These are phyloP conservation scores for Lithophane leautieri DNA, from an alignment of 2,888 invertebrate genomes.

Conservation along the genomic window DNA sequence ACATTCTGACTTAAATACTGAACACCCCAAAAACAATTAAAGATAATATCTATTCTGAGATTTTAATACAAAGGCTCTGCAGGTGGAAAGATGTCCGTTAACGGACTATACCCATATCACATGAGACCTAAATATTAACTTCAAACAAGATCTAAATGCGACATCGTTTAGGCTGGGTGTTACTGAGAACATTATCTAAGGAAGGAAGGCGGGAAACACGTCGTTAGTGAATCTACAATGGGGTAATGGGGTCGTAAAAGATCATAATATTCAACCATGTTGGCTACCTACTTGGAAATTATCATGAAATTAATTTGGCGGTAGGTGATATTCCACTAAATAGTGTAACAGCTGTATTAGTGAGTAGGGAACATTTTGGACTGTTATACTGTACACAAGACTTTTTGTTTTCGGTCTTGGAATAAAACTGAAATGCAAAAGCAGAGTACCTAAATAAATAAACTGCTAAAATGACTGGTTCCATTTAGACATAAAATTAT, in stretches of 20 bases:
- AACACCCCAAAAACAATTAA: neutral
- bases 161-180: constrained; percentile 45
- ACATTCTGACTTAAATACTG: neutral
- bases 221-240: constrained; percentile 62
- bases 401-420: neutral
- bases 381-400: neutral
- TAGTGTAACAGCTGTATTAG: constrained; percentile 30
- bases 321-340: constrained; percentile 16
- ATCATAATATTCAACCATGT: constrained; percentile 58
- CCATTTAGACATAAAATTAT: constrained; percentile 41
- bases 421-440: constrained; percentile 20
- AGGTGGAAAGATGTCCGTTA: neutral
- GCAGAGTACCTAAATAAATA: constrained; percentile 2
- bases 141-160: constrained; percentile 34
- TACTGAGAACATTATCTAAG: constrained; percentile 55
- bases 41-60: neutral
- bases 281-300: constrained; percentile 48
- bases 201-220: constrained; percentile 54
- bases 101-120: neutral
- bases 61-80: neutral
- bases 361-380: neutral
- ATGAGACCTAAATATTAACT: constrained; percentile 18
- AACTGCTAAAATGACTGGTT: constrained; percentile 25
- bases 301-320: constrained; percentile 53
- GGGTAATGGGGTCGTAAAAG: constrained; percentile 51